A percentile compares a stretch with the other conserved stretches of the same genome.
phyloP scores from a whole-genome alignment of 2,113 vertebrate genomes.

The Chroicocephalus ridibundus region DNA sequence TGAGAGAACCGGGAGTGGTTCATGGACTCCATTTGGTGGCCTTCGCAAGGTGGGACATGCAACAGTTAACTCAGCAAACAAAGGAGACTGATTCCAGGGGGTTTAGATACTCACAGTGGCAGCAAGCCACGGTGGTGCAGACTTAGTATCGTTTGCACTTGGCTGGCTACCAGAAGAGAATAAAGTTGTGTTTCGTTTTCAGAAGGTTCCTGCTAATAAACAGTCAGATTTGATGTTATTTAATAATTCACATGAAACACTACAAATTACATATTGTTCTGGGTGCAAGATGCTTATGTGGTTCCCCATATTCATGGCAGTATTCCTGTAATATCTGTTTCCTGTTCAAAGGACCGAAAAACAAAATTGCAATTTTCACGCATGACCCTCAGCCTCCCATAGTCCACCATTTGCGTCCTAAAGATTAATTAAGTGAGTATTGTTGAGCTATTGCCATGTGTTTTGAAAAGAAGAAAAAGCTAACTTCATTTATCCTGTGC shows the following conservation, averaged over 20 bases:
- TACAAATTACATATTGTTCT: not conserved
- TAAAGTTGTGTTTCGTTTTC: not conserved
- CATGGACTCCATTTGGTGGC: not conserved
- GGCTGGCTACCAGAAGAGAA: not conserved
- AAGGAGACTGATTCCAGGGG: not conserved
- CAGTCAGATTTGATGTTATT: not conserved
- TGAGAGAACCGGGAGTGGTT: not conserved
- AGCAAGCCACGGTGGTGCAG: rapidly evolving
- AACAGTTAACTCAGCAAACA: not conserved
- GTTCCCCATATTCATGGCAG: not conserved
- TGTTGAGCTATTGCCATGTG: not conserved
- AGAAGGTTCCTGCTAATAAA: not conserved
- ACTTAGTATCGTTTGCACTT: not conserved
- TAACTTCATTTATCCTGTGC: not conserved
- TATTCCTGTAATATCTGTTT: not conserved
- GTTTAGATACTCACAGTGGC: not conserved
- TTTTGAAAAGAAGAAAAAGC: not conserved
- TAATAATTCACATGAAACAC: not conserved
- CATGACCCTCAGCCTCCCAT: not conserved
- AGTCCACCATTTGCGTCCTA: not conserved
- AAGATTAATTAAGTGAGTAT: not conserved
- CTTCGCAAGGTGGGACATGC: not conserved
- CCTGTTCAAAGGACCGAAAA: not conserved
- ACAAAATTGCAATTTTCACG: not conserved
- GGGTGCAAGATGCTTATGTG: not conserved